These are phyloP conservation scores for Coracopsis vasa DNA, from an alignment of 2,113 vertebrate genomes.

Conservation along the genomic window DNA sequence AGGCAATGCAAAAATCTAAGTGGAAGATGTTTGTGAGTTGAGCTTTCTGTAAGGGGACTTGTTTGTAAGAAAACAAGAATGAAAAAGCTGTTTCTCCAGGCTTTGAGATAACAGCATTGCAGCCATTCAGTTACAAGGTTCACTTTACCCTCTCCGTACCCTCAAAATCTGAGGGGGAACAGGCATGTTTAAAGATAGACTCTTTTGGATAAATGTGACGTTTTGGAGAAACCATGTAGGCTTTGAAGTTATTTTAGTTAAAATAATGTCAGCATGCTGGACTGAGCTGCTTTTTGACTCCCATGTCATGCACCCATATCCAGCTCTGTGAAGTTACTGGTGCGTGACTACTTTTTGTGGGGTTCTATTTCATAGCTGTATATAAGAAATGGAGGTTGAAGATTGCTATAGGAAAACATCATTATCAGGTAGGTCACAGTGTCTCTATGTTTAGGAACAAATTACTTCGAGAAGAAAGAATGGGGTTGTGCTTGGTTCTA, in stretches of 20 bases:
- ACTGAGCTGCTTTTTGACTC: not conserved
- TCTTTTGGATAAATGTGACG: not conserved
- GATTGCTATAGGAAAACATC: not conserved
- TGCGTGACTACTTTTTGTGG: not conserved
- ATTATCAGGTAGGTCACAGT: not conserved
- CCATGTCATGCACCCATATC: fast-evolving
- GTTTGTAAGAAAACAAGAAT: not conserved
- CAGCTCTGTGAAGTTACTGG: not conserved
- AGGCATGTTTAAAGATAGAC: not conserved
- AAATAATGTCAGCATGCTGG: not conserved
- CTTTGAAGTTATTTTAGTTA: not conserved
- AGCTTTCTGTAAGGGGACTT: not conserved
- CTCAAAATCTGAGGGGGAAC: not conserved
- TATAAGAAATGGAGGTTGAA: not conserved
- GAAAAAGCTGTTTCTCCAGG: not conserved
- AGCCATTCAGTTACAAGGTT: fast-evolving
- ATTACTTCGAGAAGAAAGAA: not conserved
- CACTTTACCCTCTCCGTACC: not conserved
- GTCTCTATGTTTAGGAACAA: not conserved
- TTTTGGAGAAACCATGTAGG: not conserved
- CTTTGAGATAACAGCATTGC: not conserved
- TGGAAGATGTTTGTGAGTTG: not conserved
- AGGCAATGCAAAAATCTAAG: fast-evolving
- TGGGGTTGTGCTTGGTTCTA: not conserved
- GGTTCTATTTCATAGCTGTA: not conserved